Base-by-base conservation (phyloP, 2,888 invertebrate genomes). In the Dexiosoma caninum region DNA sequence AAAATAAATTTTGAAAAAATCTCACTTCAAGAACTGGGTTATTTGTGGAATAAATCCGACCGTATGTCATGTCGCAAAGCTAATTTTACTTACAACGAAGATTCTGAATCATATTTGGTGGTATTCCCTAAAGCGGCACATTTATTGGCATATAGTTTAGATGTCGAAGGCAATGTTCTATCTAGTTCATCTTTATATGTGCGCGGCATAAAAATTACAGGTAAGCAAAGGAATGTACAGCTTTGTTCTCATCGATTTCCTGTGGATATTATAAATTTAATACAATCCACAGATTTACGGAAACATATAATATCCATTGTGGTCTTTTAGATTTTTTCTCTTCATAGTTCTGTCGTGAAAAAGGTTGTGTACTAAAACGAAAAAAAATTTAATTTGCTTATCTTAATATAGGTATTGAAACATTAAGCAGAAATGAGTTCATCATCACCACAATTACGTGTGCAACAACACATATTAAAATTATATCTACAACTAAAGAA, bases 161-260 rank as follows among this genome's bases (percentile, higher is more conserved):
- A 53, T 46, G 8, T 6, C 12, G 69, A 77, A 1, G 84, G 78
- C 1, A 66, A 16, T 2, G 10, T 81, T 6, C 5, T 82, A 0
- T 84, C 84, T 51, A 84, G 81, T 59, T 78, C 83, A 2, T 85
- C 84, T 0, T 70, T 83, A 5, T 84, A 87, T 69, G 78, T 85
- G 2, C 86, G 87, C 10, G 87, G 87, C 14, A 84, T 86, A 4
- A 87, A 88, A 81, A 86, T 89, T 37, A 85, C 87, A n/a, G 87
- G 88, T 82, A 46, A 82, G 76, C 59, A 32, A 46, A 44, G 9
- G 9, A 44, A 2, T 19, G 27, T 27, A 27, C 27, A 27, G 3
- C 3, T 27, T 5, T 27, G 27, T 6, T 27, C 27, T n/a, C 27
- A 6, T 27, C 27, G 6, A 5, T 27, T 27, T 27, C 4, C 27